Percentiles rank a stretch among this genome's conserved stretches.
Conservation (phyloP, 2,797 vertebrate genomes). For the Sebastes dallii region DNA sequence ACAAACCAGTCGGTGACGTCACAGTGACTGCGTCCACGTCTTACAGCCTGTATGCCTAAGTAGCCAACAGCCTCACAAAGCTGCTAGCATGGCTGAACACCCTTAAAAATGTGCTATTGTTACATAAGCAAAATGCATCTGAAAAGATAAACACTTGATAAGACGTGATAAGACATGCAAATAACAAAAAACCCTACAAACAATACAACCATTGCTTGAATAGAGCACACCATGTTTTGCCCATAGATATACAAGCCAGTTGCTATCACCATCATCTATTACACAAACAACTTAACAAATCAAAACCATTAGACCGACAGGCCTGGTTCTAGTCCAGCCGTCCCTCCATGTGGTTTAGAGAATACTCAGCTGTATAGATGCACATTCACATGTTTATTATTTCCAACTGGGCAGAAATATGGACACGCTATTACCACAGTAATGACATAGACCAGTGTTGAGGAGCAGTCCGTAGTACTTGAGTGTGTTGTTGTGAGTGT, state of each 20-base stretch:
- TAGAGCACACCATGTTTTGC: neutral
- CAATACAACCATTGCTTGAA: neutral
- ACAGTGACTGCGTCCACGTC: too few relatives aligned
- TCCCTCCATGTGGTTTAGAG: neutral
- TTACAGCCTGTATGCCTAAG: too few relatives aligned
- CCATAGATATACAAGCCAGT: too few relatives aligned
- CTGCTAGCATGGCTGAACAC: too few relatives aligned
- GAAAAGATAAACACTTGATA: neutral
- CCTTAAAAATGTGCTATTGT: neutral
- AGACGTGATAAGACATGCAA: neutral
- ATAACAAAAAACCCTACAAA: neutral
- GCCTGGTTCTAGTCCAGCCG: neutral
- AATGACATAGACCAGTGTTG: constrained; percentile 4
- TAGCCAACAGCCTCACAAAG: too few relatives aligned
- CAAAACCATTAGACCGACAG: neutral
- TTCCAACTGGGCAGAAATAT: neutral
- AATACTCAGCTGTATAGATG: neutral
- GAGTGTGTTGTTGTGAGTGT: neutral
- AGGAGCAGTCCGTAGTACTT: neutral
- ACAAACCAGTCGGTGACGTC: too few relatives aligned
- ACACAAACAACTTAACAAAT: neutral
- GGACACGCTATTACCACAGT: neutral
- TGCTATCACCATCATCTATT: neutral
- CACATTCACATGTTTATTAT: neutral
- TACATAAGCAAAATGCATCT: neutral